Base-by-base conservation (phyloP, 2,113 vertebrate species). In the Lampris megalopsis region DNA sequence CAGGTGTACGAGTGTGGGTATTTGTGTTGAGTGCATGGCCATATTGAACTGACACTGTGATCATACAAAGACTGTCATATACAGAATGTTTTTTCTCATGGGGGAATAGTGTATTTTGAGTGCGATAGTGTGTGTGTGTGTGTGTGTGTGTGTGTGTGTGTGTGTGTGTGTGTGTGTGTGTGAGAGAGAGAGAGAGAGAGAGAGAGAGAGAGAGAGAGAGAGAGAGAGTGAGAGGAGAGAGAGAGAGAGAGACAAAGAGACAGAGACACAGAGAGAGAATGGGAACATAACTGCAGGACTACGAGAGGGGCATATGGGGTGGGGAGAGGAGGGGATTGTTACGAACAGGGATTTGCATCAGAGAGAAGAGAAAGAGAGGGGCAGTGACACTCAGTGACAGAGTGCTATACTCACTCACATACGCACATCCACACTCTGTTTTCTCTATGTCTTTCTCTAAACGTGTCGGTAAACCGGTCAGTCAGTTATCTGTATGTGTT, bases 361-460 rank as follows among this genome's bases (percentile, higher is more conserved):
- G 87, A 80, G 82, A 79, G 84, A 87, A 91, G 71, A 82, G 79
- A 91, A 89, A 90, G 89, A 90, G 91, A 88, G 91, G 92, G 89
- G 91, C 89, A 87, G 88, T 93, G 91, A 89, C 87, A 92, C 82
- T 91, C 87, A 86, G 91, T 90, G 88, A 82, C 89, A 92, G 90
- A 91, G 88, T 85, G 81, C 86, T 86, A 80, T 85, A 83, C 85
- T 88, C 85, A 84, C 75, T 73, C 85, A 80, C 79, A 88, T 79
- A 73, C 77, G 42, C 88, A 77, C 83, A 75, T 80, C 82, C 67
- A 82, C 81, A 52, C 78, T 71, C 65, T 67, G 75, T 85, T 80
- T 84, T 86, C 89, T 84, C 83, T 88, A 77, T 85, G 82, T 89
- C 88, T 85, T 83, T 86, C 43, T 82, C 85, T 77, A 80, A 90